Percentiles rank a stretch among this genome's conserved stretches.
Evolutionary conservation across 2,797 vertebrate species (phyloP).

Genomic region (Poeciliopsis turneri): DNA sequence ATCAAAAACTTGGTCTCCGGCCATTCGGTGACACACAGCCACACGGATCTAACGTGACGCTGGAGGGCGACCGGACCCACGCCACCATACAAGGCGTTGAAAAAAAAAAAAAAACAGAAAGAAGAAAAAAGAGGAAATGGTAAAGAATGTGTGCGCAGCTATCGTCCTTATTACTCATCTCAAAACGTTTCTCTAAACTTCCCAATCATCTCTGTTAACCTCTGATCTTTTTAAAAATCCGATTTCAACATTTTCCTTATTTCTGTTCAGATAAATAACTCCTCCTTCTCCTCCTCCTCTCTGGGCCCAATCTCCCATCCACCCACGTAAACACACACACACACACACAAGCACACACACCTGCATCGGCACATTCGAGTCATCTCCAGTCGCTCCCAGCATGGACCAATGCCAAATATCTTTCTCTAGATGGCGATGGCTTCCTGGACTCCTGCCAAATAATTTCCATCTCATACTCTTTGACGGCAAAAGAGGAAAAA

Average conservation of each 20-base stretch:
- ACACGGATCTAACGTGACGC: not conserved
- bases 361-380: constrained; percentile 56
- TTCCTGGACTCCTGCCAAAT: constrained; percentile 74
- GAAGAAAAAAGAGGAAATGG: not conserved
- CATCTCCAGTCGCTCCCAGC: constrained; percentile 69
- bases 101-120: not conserved
- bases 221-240: not conserved
- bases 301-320: constrained; percentile 7
- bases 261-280: constrained; percentile 27
- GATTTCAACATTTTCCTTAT: constrained; percentile 17
- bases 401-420: constrained; percentile 76
- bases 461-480: constrained; percentile 83
- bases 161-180: constrained; percentile 63
- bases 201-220: constrained; percentile 34
- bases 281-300: not conserved
- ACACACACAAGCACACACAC: constrained; percentile 20
- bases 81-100: not conserved
- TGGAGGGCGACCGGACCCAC: not conserved
- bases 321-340: constrained; percentile 1
- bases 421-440: constrained; percentile 75
- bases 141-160: constrained; percentile 52
- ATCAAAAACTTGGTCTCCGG: not conserved
- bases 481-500: constrained; percentile 66
- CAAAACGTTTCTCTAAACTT: constrained; percentile 57
- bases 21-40: not conserved